A percentile compares a stretch with the other conserved stretches of the same genome.
Conservation (phyloP, 2,113 vertebrate species). For the Arizona elegans region DNA sequence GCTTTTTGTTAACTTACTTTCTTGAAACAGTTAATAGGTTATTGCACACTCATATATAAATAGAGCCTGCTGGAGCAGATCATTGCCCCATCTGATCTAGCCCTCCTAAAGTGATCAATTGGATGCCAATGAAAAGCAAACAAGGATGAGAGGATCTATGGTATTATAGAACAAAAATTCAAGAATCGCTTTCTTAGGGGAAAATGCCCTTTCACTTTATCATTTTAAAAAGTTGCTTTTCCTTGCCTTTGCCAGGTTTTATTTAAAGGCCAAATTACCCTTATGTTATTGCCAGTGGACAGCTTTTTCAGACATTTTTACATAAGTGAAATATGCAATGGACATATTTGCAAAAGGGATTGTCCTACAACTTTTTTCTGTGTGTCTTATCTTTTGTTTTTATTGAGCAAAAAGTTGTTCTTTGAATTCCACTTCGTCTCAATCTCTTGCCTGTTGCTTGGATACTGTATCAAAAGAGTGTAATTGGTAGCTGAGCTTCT, state of each 20-base stretch:
- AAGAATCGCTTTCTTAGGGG: not conserved
- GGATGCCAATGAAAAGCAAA: not conserved
- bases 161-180: not conserved
- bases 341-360: not conserved
- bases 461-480: not conserved
- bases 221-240: not conserved
- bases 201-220: not conserved
- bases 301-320: not conserved
- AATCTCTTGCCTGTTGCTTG: not conserved
- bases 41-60: not conserved
- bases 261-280: not conserved
- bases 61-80: not conserved
- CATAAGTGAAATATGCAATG: not conserved
- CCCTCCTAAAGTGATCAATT: not conserved
- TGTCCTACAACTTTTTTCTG: not conserved
- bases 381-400: not conserved
- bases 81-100: not conserved
- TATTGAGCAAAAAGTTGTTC: not conserved
- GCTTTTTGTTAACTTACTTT: not conserved
- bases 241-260: not conserved
- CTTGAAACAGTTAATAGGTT: not conserved
- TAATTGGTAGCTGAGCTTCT: slow-evolving; percentile 6
- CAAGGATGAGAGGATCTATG: not conserved
- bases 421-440: not conserved
- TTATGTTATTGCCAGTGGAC: not conserved